phyloP scores from a whole-genome alignment of 2,797 vertebrate genomes.

The Phaenicophaeus curvirostris region DNA sequence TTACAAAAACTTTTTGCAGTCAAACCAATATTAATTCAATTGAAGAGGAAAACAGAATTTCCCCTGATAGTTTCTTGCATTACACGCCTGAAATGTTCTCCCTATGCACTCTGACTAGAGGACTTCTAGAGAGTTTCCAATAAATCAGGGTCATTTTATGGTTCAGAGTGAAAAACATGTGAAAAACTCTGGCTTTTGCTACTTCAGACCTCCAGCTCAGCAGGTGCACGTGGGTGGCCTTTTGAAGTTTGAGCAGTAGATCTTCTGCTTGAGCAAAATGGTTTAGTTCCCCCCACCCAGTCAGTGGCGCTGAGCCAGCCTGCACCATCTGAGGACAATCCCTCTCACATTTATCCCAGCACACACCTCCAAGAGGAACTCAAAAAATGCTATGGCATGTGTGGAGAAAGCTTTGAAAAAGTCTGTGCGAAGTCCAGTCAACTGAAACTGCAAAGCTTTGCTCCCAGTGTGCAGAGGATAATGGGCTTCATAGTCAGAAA shows the following conservation, averaged over 20 bases:
- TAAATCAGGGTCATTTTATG: background rate
- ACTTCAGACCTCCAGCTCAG: slow-evolving; percentile 57
- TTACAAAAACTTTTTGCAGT: background rate
- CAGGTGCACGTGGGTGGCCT: slow-evolving; percentile 59
- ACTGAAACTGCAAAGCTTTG: slow-evolving; percentile 22
- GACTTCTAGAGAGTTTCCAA: background rate
- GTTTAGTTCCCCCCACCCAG: background rate
- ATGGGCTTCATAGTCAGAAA: slow-evolving; percentile 44
- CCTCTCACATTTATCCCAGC: slow-evolving; percentile 29
- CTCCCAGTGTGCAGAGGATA: background rate
- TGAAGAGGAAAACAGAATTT: background rate
- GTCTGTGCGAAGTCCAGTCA: slow-evolving; percentile 22
- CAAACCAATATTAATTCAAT: background rate
- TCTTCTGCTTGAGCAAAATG: slow-evolving; percentile 50
- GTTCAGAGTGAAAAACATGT: background rate
- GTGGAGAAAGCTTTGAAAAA: slow-evolving; percentile 33
- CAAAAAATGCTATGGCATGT: background rate
- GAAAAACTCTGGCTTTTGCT: slow-evolving; percentile 40
- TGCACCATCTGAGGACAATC: slow-evolving; percentile 30
- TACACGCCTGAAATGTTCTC: background rate
- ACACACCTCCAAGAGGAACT: slow-evolving; percentile 33
- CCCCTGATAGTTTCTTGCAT: background rate
- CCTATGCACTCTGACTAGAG: background rate
- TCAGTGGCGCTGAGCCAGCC: slow-evolving; percentile 15
- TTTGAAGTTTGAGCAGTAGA: slow-evolving; percentile 50